A percentile compares a stretch with the other conserved stretches of the same genome.
Conservation (phyloP, 2,888 invertebrate genomes). For the Autographa gamma region DNA sequence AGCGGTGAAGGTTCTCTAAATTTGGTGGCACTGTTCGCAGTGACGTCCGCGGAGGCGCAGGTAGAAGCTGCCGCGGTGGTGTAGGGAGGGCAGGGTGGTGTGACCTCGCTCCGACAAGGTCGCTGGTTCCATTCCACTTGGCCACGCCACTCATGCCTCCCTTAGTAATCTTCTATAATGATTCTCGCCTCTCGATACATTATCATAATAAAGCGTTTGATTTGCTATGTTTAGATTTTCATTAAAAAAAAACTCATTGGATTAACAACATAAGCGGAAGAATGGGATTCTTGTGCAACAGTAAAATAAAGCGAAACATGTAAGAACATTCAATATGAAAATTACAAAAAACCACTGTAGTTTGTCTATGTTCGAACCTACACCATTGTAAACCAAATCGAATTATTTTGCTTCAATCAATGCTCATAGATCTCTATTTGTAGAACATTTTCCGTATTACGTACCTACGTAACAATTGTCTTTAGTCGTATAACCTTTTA, state of each 20-base stretch:
- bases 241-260: constrained; percentile 8
- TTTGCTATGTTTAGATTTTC: constrained; percentile 32
- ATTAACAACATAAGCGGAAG: neutral
- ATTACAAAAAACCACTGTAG: no score
- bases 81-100: constrained; percentile 65
- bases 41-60: constrained; percentile 80
- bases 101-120: constrained; percentile 86
- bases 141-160: constrained; percentile 74
- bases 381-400: no score
- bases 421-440: no score
- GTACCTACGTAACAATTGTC: no score
- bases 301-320: no score
- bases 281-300: no score
- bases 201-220: constrained; percentile 41
- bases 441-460: no score
- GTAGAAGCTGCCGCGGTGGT: constrained; percentile 71
- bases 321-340: no score
- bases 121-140: constrained; percentile 81
- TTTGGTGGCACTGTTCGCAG: constrained; percentile 64
- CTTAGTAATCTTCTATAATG: constrained; percentile 79
- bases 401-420: no score
- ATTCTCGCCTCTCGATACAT: constrained; percentile 62
- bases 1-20: constrained; percentile 24
- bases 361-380: no score
- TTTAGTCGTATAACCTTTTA: no score